phyloP scores from a whole-genome alignment of 2,797 vertebrate genomes.

The Danio albolineatus region DNA sequence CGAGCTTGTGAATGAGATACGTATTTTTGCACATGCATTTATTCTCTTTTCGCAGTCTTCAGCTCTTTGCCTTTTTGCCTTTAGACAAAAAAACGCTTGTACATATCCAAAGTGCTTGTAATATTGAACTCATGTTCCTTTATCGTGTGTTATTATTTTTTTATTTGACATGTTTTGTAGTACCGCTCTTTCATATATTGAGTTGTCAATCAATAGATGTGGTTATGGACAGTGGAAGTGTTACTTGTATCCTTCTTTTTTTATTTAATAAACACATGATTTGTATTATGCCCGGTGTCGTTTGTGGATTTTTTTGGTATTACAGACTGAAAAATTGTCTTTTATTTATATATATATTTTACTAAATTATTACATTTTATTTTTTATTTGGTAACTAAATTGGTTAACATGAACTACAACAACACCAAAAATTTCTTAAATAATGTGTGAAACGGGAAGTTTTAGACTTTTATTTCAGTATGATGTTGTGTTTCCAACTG shows the following conservation, averaged over 20 bases:
- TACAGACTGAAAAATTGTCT: background rate
- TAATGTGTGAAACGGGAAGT: no score
- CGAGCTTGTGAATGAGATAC: slow-evolving; percentile 72
- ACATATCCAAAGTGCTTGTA: slow-evolving; percentile 82
- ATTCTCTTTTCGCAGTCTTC: slow-evolving; percentile 72
- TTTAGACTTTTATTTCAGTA: no score
- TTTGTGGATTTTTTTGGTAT: background rate
- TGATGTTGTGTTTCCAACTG: no score
- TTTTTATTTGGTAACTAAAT: no score
- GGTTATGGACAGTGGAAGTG: slow-evolving; percentile 75
- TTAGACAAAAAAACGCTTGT: slow-evolving; percentile 77
- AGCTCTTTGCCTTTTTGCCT: slow-evolving; percentile 78
- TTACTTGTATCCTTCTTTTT: slow-evolving; percentile 66
- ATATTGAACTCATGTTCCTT: slow-evolving; percentile 68
- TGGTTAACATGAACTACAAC: no score
- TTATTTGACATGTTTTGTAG: slow-evolving; percentile 82
- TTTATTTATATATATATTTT: no score
- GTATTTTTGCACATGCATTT: slow-evolving; percentile 78
- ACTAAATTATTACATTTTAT: no score
- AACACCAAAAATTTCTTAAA: no score
- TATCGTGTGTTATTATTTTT: slow-evolving; percentile 59
- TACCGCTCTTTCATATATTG: slow-evolving; percentile 81
- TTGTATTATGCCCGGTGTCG: slow-evolving; percentile 46
- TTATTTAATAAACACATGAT: slow-evolving; percentile 75
- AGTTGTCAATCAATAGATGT: slow-evolving; percentile 76